Percentiles rank a stretch among this genome's conserved stretches.
Evolutionary conservation across 2,797 vertebrate genomes (phyloP).

Genomic region (Dipus sagitta): DNA sequence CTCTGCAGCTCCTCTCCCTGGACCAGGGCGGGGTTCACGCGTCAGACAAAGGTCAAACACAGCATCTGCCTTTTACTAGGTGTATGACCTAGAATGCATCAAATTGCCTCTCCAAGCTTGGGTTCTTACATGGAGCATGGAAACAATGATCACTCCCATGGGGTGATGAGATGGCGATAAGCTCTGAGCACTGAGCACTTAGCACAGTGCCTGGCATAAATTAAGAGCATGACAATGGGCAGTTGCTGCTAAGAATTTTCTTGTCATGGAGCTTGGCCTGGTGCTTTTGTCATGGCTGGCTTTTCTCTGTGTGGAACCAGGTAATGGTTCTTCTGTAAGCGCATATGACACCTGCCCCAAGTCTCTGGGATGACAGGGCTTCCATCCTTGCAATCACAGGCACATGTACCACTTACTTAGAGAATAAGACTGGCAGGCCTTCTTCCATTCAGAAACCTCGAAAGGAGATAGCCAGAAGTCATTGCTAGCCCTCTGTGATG

Average conservation of each 20-base stretch:
- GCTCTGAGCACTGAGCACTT: not conserved
- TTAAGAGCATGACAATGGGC: not conserved
- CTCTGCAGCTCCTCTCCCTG: not conserved
- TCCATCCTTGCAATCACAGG: not conserved
- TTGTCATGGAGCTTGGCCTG: not conserved
- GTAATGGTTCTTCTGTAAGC: not conserved
- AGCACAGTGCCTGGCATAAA: not conserved
- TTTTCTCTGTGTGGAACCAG: not conserved
- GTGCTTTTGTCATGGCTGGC: too few species aligned
- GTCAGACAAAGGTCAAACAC: constrained; percentile 27
- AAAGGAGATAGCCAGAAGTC: not conserved
- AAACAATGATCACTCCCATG: not conserved
- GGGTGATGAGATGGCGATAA: constrained; percentile 15
- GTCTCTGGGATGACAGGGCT: not conserved
- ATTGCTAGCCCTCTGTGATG: not conserved
- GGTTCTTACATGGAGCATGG: constrained; percentile 1
- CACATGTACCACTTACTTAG: not conserved
- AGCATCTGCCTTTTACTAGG: not conserved
- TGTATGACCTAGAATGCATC: not conserved
- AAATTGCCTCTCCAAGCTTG: not conserved
- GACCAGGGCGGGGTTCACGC: not conserved
- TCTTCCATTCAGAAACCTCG: not conserved
- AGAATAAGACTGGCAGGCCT: not conserved
- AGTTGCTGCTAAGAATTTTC: not conserved
- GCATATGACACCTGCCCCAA: not conserved